These are phyloP conservation scores for Garrulus glandarius DNA, from an alignment of 2,797 vertebrate genomes.

Conservation along the genomic window DNA sequence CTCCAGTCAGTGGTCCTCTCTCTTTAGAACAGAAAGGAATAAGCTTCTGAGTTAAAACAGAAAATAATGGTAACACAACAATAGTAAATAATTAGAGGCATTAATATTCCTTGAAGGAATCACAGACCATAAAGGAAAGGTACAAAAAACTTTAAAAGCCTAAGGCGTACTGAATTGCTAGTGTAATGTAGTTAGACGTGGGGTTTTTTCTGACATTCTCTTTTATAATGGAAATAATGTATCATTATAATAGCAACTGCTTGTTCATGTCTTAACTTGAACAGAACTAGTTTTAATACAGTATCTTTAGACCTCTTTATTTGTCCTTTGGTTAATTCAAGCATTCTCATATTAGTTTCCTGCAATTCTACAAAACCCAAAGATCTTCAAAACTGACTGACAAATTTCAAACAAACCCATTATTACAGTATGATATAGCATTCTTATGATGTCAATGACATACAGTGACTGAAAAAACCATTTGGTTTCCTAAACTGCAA, in stretches of 20 bases:
- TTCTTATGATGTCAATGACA: background rate
- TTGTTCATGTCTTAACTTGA: background rate
- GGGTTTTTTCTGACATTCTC: background rate
- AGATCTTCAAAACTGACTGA: background rate
- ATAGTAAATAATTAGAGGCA: background rate
- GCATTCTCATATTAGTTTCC: background rate
- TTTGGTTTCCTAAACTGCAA: background rate
- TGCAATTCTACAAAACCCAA: background rate
- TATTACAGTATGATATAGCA: background rate
- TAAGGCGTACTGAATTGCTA: background rate
- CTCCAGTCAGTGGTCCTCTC: background rate
- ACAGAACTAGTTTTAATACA: background rate
- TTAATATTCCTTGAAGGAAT: background rate
- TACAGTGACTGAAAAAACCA: background rate
- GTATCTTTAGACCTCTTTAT: background rate
- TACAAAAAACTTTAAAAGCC: background rate
- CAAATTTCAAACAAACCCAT: background rate
- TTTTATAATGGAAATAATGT: background rate
- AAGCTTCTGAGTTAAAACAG: background rate
- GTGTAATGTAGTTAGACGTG: fast-evolving
- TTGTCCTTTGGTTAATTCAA: background rate
- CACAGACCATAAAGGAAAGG: background rate
- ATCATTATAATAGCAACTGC: background rate
- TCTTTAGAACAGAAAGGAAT: background rate
- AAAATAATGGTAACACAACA: background rate